These are phyloP conservation scores for Bombus impatiens DNA, from an alignment of 1,140 invertebrate species.

Conservation along the genomic window DNA sequence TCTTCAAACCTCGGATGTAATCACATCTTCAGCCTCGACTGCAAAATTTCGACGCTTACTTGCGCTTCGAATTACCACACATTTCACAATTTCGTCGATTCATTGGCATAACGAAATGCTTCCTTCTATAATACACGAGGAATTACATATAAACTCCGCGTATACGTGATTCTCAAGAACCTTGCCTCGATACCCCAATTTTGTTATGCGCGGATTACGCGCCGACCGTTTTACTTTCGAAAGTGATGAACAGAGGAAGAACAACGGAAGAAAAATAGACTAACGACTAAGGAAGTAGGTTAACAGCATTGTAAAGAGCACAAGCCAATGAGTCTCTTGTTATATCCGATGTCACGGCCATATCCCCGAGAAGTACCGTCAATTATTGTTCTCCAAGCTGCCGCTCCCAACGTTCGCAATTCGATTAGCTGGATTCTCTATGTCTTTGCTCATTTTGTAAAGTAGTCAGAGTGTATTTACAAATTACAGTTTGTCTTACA, in stretches of 20 bases:
- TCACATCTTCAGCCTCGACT: too few relatives aligned
- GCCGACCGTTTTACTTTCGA: conserved; percentile 32
- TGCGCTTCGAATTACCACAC: too few relatives aligned
- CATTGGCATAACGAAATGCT: neutral
- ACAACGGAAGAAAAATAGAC: neutral
- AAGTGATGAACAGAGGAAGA: neutral
- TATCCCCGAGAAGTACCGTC: conserved; percentile 26
- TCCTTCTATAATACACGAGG: too few relatives aligned
- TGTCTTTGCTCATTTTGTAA: neutral
- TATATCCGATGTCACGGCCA: conserved; percentile 71
- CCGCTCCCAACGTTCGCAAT: conserved; percentile 53
- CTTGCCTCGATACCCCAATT: too few relatives aligned
- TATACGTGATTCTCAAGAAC: neutral
- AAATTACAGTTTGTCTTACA: neutral
- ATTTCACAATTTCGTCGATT: neutral
- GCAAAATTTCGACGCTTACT: neutral
- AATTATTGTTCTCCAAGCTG: conserved; percentile 61
- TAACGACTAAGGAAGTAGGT: conserved; percentile 37
- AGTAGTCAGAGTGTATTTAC: conserved; percentile 10
- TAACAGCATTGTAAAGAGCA: conserved; percentile 2
- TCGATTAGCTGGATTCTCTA: conserved; percentile 4
- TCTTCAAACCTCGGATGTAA: too few relatives aligned
- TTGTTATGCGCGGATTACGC: too few relatives aligned
- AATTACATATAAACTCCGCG: neutral
- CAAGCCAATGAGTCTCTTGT: conserved; percentile 29